A percentile compares a stretch with the other conserved stretches of the same genome.
Evolutionary conservation across 2,888 invertebrate genomes (phyloP).

Genomic region (Ichneumon xanthorius): DNA sequence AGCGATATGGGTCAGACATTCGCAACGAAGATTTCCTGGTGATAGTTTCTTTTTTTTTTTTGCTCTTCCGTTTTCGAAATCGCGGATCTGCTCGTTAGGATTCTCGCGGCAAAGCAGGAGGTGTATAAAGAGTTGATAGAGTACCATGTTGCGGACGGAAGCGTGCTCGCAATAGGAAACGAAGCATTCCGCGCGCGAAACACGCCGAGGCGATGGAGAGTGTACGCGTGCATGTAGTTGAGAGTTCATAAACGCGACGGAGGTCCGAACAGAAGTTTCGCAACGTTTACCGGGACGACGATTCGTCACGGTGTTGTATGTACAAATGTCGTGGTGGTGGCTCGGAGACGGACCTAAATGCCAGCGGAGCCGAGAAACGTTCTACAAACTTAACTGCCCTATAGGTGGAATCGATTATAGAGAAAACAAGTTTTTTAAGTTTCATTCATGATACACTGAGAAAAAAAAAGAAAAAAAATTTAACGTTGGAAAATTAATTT

Average conservation of each 20-base stretch:
- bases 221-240: not conserved
- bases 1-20: constrained; percentile 10
- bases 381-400: not conserved
- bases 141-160: constrained; percentile 41
- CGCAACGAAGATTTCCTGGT: constrained; percentile 1
- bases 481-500: no score
- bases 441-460: no score
- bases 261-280: constrained; percentile 28
- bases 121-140: constrained; percentile 6
- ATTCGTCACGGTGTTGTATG: constrained; percentile 26
- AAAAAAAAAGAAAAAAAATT: no score
- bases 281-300: constrained; percentile 44
- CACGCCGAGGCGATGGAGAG: not conserved
- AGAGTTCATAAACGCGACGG: constrained; percentile 28
- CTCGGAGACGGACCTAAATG: constrained; percentile 22
- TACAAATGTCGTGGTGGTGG: constrained; percentile 1
- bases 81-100: constrained; percentile 43
- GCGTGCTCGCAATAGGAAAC: constrained; percentile 55
- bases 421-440: not conserved
- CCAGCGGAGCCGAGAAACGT: constrained; percentile 22
- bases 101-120: constrained; percentile 16
- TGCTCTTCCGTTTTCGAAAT: constrained; percentile 35
- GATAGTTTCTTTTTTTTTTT: constrained; percentile 1
- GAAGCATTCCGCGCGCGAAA: constrained; percentile 44
- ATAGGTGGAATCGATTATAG: not conserved